Evolutionary conservation across 2,888 invertebrate genomes (phyloP), one percentile per base, ranked within the genome.

Genomic region (Patella caerulea): DNA sequence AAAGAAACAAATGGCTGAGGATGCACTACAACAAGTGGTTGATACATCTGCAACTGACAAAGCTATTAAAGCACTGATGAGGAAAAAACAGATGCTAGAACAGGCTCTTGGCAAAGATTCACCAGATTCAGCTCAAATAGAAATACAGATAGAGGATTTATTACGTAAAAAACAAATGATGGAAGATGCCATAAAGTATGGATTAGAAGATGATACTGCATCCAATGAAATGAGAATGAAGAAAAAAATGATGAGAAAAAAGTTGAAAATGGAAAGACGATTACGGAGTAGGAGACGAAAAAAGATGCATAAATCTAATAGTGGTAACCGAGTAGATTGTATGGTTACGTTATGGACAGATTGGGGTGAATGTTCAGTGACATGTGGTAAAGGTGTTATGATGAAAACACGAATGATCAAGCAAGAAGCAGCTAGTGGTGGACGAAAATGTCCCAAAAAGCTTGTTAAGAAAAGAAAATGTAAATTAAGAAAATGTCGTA

Each of bases 321-420:
- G 74, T 53, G 84, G 83, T 45, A 81, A 83, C 1, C 75, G 71
- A 34, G 82, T 86, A 52, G 84, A 90, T 82, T 91, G 91, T 82
- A 85, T 89, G 85, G 86, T 90, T 0, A 87, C 89, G 7, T 82
- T 86, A 9, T 91, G 90, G 90, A 82, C 88, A 1, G 81, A 84
- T 5, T 91, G 90, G 90, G 84, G 87, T 2, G 78, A 85, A 17
- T 92, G 92, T 79, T 88, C 90, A 0, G 87, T 84, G 54, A 88
- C 89, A 1, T 91, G 91, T 81, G 89, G 88, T 14, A 79, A 80
- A 52, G 86, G 86, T 0, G 73, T 81, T 34, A 81, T 77, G 12
- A 82, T 76, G 56, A 85, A 86, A 80, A 83, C 82, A 0, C 80
- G 91, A 29, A 88, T 88, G 87, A 84, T 91, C 19, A 88, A 88